Conservation (phyloP, 1,140 invertebrate genomes). For the Trichonephila clavata region DNA sequence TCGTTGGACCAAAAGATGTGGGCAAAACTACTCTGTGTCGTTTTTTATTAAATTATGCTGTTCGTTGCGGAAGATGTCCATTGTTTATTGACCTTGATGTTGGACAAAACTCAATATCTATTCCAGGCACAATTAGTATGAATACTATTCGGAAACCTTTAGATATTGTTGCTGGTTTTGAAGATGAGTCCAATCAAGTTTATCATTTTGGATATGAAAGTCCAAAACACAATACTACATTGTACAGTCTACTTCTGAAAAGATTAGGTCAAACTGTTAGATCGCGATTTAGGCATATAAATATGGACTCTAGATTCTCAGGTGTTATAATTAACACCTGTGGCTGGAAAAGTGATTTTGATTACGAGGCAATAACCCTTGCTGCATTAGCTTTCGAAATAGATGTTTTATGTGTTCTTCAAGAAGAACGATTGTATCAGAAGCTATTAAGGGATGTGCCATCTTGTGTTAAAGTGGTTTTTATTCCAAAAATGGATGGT, state of each 20-base stretch:
- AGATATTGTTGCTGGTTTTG: conserved; percentile 95
- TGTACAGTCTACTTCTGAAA: conserved; percentile 93
- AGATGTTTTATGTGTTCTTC: conserved; percentile 96
- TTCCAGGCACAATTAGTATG: conserved; percentile 94
- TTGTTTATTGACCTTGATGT: conserved; percentile 98
- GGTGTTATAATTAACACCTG: conserved; percentile 99
- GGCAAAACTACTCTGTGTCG: conserved; percentile 96
- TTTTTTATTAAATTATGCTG: conserved; percentile 95
- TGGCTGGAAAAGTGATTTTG: conserved; percentile 89
- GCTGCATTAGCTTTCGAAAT: conserved; percentile 97
- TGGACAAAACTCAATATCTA: conserved; percentile 94
- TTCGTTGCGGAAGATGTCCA: conserved; percentile 88
- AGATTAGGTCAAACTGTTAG: conserved; percentile 91
- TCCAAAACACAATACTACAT: conserved; percentile 88
- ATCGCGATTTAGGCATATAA: conserved; percentile 55
- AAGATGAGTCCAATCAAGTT: conserved; percentile 93
- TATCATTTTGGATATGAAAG: conserved; percentile 96
- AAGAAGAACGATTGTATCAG: conserved; percentile 97
- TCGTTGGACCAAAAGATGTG: conserved; percentile 95
- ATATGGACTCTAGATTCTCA: conserved; percentile 82
- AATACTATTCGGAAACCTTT: conserved; percentile 94
- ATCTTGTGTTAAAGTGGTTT: conserved; percentile 95
- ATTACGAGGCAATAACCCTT: conserved; percentile 84
- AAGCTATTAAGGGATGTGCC: conserved; percentile 96
- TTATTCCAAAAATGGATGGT: conserved; percentile 97